Percentiles rank a stretch among this genome's conserved stretches.
These are phyloP conservation scores for Hexactinellida sp. DNA, from an alignment of 37 sponge, comb jelly and placozoan genomes.

Conservation along the genomic window DNA sequence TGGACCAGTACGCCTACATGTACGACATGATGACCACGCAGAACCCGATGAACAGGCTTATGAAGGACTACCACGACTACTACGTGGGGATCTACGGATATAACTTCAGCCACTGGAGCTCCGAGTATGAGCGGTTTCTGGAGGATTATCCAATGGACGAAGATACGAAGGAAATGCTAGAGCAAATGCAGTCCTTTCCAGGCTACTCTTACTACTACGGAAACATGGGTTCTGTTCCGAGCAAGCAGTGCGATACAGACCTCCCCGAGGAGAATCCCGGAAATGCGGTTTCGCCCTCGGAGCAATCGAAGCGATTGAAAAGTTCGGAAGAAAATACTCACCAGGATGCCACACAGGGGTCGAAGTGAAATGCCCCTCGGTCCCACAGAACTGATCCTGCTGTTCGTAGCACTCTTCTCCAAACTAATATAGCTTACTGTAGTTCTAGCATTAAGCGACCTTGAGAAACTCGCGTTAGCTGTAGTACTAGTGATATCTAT, in stretches of 20 bases:
- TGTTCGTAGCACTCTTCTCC: neutral
- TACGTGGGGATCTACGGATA: neutral
- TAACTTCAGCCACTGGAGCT: neutral
- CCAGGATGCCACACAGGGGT: neutral
- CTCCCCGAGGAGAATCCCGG: neutral
- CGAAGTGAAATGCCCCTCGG: neutral
- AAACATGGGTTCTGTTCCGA: neutral
- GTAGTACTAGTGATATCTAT: neutral
- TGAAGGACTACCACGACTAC: conserved; percentile 2
- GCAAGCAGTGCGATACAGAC: neutral
- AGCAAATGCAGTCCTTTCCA: neutral
- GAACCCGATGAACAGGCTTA: neutral
- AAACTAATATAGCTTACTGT: neutral
- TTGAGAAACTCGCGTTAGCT: neutral
- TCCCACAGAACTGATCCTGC: neutral
- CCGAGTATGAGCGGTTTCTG: neutral
- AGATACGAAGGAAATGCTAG: conserved; percentile 8
- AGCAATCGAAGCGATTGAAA: neutral
- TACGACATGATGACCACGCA: conserved; percentile 3
- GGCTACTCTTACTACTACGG: neutral
- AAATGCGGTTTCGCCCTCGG: neutral
- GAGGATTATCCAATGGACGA: conserved; percentile 11
- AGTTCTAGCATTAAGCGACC: conserved; percentile 3
- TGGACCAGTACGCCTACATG: conserved; percentile 10
- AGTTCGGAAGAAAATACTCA: neutral